Evolutionary conservation across 1,140 invertebrate genomes (phyloP).

Genomic region (Trichomalopsis sarcophagae): DNA sequence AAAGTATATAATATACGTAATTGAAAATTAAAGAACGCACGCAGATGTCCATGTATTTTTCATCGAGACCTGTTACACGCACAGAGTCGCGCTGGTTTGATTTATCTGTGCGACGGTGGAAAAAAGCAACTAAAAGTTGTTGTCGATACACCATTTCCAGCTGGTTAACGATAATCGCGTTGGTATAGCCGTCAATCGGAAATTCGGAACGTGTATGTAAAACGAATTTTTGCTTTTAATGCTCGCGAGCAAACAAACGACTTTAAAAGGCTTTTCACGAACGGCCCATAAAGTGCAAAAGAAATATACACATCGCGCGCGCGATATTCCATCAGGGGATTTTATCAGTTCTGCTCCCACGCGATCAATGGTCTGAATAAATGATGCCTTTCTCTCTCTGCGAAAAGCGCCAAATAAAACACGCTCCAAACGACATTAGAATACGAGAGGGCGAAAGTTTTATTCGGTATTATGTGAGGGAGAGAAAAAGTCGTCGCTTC

Average conservation of each 20-base stretch:
- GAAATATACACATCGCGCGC: not conserved
- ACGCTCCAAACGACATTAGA: not conserved
- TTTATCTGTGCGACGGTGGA: no score
- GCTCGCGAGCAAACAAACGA: not conserved
- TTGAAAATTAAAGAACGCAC: no score
- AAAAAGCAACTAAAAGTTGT: not conserved
- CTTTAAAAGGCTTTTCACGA: not conserved
- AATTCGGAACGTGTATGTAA: not conserved
- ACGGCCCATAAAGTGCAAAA: not conserved
- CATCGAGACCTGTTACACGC: no score
- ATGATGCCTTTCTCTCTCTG: not conserved
- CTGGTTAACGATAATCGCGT: conserved; percentile 4
- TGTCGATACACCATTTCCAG: not conserved
- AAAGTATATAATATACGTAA: no score
- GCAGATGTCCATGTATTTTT: no score
- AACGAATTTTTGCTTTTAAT: not conserved
- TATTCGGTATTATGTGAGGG: not conserved
- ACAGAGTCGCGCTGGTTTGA: no score
- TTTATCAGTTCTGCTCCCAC: not conserved
- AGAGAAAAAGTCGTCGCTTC: not conserved
- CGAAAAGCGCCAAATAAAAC: not conserved
- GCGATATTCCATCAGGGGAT: not conserved
- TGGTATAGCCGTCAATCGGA: not conserved
- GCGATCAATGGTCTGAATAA: conserved; percentile 1
- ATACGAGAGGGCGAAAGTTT: not conserved